phyloP scores from a whole-genome alignment of 2,797 vertebrate species.

The Tenualosa thibaudeaui region DNA sequence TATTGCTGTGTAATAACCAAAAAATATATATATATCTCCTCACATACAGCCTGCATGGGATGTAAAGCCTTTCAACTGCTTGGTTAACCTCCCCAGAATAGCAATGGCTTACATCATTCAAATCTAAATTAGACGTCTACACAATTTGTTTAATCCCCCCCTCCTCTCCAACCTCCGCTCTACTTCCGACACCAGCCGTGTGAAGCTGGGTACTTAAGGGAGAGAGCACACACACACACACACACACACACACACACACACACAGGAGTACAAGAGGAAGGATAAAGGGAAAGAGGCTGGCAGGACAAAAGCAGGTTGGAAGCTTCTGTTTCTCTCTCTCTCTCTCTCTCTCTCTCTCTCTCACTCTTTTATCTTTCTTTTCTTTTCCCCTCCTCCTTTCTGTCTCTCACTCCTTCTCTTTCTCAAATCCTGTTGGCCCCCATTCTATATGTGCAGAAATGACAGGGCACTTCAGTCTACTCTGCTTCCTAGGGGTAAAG shows the following conservation, averaged over 20 bases:
- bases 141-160: background rate
- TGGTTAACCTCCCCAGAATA: background rate
- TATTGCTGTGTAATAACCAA: background rate
- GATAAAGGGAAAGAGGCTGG: background rate
- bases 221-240: background rate
- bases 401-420: background rate
- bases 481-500: background rate
- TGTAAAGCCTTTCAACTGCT: slow-evolving; percentile 11
- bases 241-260: no score
- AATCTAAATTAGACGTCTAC: background rate
- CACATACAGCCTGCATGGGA: background rate
- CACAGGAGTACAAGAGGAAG: background rate
- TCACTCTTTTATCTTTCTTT: background rate
- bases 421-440: background rate
- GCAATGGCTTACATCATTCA: background rate
- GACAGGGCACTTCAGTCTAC: background rate
- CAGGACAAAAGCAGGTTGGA: slow-evolving; percentile 1
- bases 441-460: background rate
- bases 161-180: background rate
- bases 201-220: background rate
- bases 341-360: background rate
- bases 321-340: background rate
- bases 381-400: background rate
- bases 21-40: background rate
- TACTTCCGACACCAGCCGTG: background rate